Evolutionary conservation across 2,888 invertebrate genomes (phyloP), one percentile per base, ranked within the genome.

Genomic region (Drosophila atripex): DNA sequence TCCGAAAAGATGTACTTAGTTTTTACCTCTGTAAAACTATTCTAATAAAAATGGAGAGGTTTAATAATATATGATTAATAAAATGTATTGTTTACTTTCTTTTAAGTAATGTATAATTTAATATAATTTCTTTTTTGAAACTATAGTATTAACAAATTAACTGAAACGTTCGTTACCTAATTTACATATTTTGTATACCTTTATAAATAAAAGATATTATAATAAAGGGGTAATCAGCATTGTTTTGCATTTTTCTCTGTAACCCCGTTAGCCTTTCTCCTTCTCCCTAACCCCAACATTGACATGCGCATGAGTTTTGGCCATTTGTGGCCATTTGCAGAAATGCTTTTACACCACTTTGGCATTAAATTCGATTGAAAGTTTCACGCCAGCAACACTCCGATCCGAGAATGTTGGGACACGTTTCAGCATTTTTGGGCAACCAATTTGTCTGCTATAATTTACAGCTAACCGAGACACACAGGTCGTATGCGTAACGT

Each of bases 341-440:
- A 45, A 74, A 58, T 66, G 71, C 63, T 73, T 80, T 84, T 55
- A 55, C 64, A 69, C 53, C 71, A 60, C 68, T 75, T 75, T 70
- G 30, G 54, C 38, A 64, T 35, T 51, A 56, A 64, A 70, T 64
- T 71, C 51, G 52, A 77, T 57, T 56, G 47, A 61, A 55, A 70
- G 61, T 72, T 66, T 77, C 28, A 47, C 38, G 54, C 52, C 65
- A 72, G 46, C 50, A 64, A 53, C 41, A 18, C 32, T 32, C 25
- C 35, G 35, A 35, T 35, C 16, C 35, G 23, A 32, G 53, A 49
- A 57, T 18, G 39, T 53, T 25, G 9, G 35, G 51, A 28, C 45
- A 46, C 30, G 28, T 32, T n/a, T 54, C 25, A 21, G 38, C 12
- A 57, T 41, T 60, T 47, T 23, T 30, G 8, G 57, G 46, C 56